Conservation (phyloP, 2,113 vertebrate species). For the Gnathonemus longibarbis region DNA sequence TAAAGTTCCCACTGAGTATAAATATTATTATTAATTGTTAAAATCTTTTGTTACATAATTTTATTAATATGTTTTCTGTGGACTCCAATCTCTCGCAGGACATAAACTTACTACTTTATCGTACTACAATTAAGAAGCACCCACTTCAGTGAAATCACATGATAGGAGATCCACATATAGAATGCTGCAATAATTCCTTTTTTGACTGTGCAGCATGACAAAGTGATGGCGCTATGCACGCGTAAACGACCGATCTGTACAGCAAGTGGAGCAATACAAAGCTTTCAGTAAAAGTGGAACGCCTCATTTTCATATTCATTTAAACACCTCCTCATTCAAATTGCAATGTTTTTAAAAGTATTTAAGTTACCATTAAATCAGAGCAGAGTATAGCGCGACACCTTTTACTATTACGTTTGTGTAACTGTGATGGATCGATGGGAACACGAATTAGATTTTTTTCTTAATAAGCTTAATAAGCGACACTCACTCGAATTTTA, state of each 20-base stretch:
- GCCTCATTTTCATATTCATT: background rate
- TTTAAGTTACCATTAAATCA: background rate
- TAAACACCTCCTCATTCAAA: background rate
- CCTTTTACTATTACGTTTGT: background rate
- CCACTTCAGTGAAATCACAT: background rate
- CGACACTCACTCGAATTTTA: background rate
- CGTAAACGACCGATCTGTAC: background rate
- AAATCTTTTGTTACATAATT: background rate
- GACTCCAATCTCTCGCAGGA: background rate
- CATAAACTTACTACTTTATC: background rate
- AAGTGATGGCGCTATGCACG: constrained; percentile 34
- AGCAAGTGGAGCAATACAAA: background rate
- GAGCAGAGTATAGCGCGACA: background rate
- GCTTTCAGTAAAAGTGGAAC: background rate
- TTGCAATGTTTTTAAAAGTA: background rate
- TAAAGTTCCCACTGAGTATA: background rate
- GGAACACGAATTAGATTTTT: background rate
- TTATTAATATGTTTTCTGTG: background rate
- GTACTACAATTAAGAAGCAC: background rate
- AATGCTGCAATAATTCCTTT: background rate
- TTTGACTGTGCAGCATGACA: constrained; percentile 5
- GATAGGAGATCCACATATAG: background rate
- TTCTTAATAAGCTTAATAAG: background rate
- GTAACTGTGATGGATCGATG: background rate
- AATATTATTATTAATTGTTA: background rate